These are phyloP conservation scores for Dufourea novaeangliae DNA, from an alignment of 1,140 invertebrate genomes.

Conservation along the genomic window DNA sequence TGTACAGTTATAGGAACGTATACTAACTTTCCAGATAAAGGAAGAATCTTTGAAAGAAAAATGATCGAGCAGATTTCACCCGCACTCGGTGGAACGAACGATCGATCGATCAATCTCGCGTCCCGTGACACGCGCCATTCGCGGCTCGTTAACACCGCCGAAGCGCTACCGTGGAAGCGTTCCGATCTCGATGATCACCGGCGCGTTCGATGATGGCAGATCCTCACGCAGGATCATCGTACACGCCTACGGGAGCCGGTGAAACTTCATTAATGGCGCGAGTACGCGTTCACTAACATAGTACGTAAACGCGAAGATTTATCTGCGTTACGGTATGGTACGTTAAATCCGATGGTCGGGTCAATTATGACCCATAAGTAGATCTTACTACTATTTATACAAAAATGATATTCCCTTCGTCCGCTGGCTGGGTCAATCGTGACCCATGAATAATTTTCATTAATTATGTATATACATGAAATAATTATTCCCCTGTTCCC, in stretches of 20 bases:
- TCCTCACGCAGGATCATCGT: neutral
- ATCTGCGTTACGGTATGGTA: constrained; percentile 48
- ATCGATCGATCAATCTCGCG: constrained; percentile 2
- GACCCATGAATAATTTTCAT: too few species aligned
- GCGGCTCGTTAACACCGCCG: constrained; percentile 25
- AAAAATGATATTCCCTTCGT: too few species aligned
- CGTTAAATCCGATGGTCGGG: too few species aligned
- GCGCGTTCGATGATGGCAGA: constrained; percentile 16
- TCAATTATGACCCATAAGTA: too few species aligned
- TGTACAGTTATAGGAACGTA: too few species aligned
- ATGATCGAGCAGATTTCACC: too few species aligned
- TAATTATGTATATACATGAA: too few species aligned
- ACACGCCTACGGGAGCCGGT: neutral
- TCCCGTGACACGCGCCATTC: constrained; percentile 13
- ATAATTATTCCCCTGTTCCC: too few species aligned
- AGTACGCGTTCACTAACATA: neutral
- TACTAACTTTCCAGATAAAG: too few species aligned
- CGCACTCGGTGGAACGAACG: neutral
- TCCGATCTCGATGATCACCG: constrained; percentile 9
- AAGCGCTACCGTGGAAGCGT: neutral
- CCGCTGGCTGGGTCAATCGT: too few species aligned
- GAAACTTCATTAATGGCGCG: neutral
- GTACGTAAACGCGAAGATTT: neutral
- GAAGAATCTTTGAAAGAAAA: too few species aligned
- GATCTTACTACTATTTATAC: too few species aligned